phyloP scores from a whole-genome alignment of 2,797 vertebrate genomes.

The Lacerta agilis region DNA sequence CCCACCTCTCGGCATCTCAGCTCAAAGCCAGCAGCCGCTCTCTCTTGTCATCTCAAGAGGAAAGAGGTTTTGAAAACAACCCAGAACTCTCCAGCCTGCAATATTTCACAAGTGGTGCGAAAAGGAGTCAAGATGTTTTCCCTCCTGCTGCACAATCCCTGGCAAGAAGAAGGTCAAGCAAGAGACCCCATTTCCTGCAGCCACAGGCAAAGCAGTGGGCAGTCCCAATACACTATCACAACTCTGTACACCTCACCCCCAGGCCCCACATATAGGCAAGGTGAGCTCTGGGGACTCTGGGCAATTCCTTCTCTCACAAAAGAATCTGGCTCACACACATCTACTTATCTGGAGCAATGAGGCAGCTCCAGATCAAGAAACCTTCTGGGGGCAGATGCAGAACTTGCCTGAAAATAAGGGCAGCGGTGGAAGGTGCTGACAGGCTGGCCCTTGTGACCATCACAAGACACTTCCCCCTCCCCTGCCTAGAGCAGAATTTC shows the following conservation, averaged over 20 bases:
- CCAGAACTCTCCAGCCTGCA: neutral
- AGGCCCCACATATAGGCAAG: neutral
- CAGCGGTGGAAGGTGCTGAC: neutral
- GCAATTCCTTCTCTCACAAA: neutral
- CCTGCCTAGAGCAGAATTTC: neutral
- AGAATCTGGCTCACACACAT: neutral
- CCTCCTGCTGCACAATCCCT: neutral
- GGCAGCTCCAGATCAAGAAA: neutral
- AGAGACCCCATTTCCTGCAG: slow-evolving; percentile 2
- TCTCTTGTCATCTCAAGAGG: too few relatives aligned
- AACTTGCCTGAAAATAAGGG: neutral
- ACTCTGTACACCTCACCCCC: neutral
- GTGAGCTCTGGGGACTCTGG: neutral
- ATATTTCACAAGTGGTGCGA: neutral
- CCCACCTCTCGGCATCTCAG: too few relatives aligned
- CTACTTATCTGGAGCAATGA: neutral
- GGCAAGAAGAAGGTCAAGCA: slow-evolving; percentile 6
- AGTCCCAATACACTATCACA: neutral
- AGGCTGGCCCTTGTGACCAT: neutral
- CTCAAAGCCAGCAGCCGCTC: neutral
- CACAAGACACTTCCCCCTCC: neutral
- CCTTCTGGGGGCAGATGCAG: neutral
- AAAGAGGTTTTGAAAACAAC: neutral
- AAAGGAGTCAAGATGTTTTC: neutral
- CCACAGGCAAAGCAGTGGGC: neutral